A percentile compares a stretch with the other conserved stretches of the same genome.
Conservation (phyloP, 1,140 invertebrate species). For the Euura lappo region DNA sequence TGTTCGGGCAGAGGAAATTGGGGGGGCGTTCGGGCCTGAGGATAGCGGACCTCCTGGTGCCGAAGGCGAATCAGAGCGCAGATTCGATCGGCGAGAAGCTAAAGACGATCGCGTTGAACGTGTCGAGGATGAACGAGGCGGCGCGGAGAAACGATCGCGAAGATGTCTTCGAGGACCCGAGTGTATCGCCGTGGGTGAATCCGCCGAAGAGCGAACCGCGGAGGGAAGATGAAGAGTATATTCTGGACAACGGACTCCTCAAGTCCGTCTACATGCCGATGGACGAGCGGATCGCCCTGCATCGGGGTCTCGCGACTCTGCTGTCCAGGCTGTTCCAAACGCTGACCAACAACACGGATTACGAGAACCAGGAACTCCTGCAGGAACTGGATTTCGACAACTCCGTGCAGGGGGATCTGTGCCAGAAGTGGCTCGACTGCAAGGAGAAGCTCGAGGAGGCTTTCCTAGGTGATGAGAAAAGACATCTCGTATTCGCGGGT, state of each 20-base stretch:
- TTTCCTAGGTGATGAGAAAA: conserved; percentile 43
- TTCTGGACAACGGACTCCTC: conserved; percentile 11
- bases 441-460: conserved; percentile 45
- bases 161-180: conserved; percentile 16
- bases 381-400: conserved; percentile 26
- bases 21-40: background rate
- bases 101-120: background rate
- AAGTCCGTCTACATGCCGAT: conserved; percentile 28
- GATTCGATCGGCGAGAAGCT: background rate
- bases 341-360: conserved; percentile 31
- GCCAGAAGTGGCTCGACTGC: conserved; percentile 48
- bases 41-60: background rate
- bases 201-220: background rate
- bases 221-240: background rate
- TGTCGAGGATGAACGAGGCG: conserved; percentile 12
- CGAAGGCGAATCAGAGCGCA: background rate
- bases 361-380: conserved; percentile 23
- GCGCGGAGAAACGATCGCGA: conserved; percentile 10
- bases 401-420: conserved; percentile 38
- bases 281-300: conserved; percentile 32
- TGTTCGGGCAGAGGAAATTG: background rate
- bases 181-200: conserved; percentile 24
- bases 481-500: background rate
- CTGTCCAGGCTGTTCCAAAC: conserved; percentile 36
- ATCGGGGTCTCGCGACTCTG: conserved; percentile 33